Base-by-base conservation (phyloP, 2,113 vertebrate genomes). In the Typhlomys cinereus region DNA sequence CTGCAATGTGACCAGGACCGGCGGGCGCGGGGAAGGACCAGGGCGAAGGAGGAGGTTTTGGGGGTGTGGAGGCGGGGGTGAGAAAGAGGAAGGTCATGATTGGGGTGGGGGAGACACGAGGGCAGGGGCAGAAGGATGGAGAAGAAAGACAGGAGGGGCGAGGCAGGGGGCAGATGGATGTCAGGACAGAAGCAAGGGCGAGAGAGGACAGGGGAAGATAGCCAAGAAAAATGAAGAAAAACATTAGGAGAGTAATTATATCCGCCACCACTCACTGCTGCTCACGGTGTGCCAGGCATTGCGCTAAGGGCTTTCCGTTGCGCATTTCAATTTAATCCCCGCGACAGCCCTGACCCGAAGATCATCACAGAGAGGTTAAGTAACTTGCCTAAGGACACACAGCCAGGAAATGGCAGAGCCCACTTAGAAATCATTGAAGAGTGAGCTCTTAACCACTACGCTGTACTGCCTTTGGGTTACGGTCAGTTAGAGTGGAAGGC, bases 161-260 rank as follows among this genome's bases (percentile, higher is more conserved):
- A 52, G 0, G 18, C 52, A 44, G 84, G 64, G 79, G 78, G 36
- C 25, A 62, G 92, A 92, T 10, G 79, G 73, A 14, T 23, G 52
- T 79, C 59, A 89, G 95, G 90, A 95, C 78, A 95, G 79, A 88
- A 64, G 80, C 70, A 78, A 62, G 89, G 92, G 91, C 67, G 64
- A 94, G 83, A 86, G n/a, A 88, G 94, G 93, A 93, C 91, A 88
- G 95, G 95, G 96, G 92, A 52, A 92, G 96, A 78, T 98, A 98
- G 7, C 98, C 97, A 48, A 98, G 98, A 87, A 98, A 95, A 27
- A 98, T 98, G 81, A 94, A 98, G 92, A 96, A 96, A 96, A 96
- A 94, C 96, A 95, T 96, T 96, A 96, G 96, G 96, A 96, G 84
- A 92, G 83, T 92, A 96, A 83, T 96, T 70, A 88, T 96, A 48